Conservation (phyloP, 37 sponge, comb jelly and placozoan genomes). For the Petrosia ficiformis region DNA sequence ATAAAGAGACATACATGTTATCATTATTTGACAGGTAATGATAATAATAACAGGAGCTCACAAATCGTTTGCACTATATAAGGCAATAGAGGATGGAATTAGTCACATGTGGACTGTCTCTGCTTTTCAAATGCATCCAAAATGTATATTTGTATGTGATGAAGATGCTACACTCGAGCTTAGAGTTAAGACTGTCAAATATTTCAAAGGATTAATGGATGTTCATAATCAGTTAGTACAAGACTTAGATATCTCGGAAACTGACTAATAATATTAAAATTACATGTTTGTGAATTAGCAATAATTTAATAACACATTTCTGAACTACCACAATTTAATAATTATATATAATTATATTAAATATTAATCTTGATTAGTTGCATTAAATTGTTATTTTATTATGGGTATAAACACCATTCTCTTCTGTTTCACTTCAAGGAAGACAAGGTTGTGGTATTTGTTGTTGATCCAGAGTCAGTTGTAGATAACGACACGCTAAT, state of each 20-base stretch:
- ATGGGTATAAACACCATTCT: no score
- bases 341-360: no score
- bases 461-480: no score
- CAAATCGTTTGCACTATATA: slow-evolving; percentile 93
- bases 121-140: slow-evolving; percentile 88
- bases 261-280: no score
- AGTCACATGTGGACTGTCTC: slow-evolving; percentile 99
- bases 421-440: no score
- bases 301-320: no score
- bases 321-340: no score
- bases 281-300: no score
- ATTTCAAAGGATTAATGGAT: slow-evolving; percentile 94
- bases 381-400: no score
- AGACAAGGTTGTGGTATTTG: no score
- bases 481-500: no score
- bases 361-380: no score
- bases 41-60: slow-evolving; percentile 88
- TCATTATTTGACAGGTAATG: slow-evolving; percentile 70
- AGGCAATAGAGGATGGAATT: slow-evolving; percentile 94
- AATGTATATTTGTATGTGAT: slow-evolving; percentile 88
- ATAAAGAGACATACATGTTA: background rate
- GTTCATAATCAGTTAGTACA: slow-evolving; percentile 67
- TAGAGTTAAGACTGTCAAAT: slow-evolving; percentile 95
- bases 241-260: slow-evolving; percentile 3
- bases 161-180: slow-evolving; percentile 94